Conservation (phyloP, 1,140 invertebrate genomes). For the Chionoecetes opilio region DNA sequence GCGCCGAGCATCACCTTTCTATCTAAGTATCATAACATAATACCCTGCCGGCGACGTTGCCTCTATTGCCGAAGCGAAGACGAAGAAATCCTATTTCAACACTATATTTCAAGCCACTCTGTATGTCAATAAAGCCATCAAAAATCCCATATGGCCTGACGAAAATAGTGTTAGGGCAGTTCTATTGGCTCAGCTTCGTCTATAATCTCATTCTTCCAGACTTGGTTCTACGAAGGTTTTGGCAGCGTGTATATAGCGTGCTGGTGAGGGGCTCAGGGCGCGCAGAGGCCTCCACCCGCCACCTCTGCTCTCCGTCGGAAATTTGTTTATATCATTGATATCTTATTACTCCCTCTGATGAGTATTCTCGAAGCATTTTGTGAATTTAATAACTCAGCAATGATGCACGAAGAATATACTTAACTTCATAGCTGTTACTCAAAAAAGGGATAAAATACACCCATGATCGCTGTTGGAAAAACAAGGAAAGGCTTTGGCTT, state of each 20-base stretch:
- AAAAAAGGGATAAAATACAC: too few relatives aligned
- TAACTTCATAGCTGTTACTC: too few relatives aligned
- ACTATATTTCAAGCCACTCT: constrained; percentile 67
- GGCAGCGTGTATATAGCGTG: not conserved
- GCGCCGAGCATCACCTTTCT: not conserved
- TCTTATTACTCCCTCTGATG: too few relatives aligned
- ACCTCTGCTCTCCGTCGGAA: too few relatives aligned
- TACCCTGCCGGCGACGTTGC: constrained; percentile 14
- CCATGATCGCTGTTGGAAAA: too few relatives aligned
- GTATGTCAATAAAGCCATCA: constrained; percentile 72
- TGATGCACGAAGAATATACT: too few relatives aligned
- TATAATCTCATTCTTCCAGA: constrained; percentile 41
- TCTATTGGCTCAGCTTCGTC: constrained; percentile 49
- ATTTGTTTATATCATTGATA: too few relatives aligned
- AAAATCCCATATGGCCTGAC: constrained; percentile 67
- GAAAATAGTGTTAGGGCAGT: constrained; percentile 63
- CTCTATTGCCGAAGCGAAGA: constrained; percentile 55
- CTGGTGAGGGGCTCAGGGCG: not conserved
- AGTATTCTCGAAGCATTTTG: too few relatives aligned
- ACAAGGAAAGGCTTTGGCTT: too few relatives aligned
- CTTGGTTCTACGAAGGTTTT: not conserved
- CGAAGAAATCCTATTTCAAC: constrained; percentile 67
- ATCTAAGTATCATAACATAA: constrained; percentile 42
- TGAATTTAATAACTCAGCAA: too few relatives aligned
- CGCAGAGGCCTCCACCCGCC: not conserved